Evolutionary conservation across 2,888 invertebrate genomes (phyloP).

Genomic region (Thyatira batis): DNA sequence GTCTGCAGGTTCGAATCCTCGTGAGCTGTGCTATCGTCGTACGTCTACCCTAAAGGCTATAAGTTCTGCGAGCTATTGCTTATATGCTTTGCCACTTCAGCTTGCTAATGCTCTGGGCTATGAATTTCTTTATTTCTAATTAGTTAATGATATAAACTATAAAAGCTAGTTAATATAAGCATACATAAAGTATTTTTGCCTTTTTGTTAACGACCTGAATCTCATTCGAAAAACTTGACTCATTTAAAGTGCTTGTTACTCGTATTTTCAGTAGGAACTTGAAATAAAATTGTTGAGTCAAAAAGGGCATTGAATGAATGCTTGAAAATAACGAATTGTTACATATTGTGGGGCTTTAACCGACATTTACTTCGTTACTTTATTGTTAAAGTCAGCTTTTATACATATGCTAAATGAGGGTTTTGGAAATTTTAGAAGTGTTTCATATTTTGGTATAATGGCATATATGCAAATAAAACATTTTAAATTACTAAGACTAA

Average conservation of each 20-base stretch:
- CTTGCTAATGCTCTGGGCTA: no score
- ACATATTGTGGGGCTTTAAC: not conserved
- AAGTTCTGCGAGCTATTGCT: no score
- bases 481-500: no score
- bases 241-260: constrained; percentile 9
- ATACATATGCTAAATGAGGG: not conserved
- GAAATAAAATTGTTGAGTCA: constrained; percentile 13
- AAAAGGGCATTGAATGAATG: constrained; percentile 9
- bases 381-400: not conserved
- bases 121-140: no score
- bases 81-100: no score
- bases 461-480: not conserved
- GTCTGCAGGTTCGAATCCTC: no score
- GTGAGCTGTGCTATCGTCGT: no score
- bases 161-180: not conserved
- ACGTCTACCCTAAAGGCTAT: no score
- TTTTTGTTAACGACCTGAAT: not conserved
- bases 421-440: no score
- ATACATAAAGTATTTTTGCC: not conserved
- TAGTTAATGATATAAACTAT: no score
- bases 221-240: constrained; percentile 6
- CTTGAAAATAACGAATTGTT: constrained; percentile 15
- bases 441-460: no score
- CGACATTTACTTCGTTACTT: not conserved
- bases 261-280: constrained; percentile 9